Percentiles rank a stretch among this genome's conserved stretches.
Conservation (phyloP, 2,888 invertebrate species). For the Scaeva pyrastri region DNA sequence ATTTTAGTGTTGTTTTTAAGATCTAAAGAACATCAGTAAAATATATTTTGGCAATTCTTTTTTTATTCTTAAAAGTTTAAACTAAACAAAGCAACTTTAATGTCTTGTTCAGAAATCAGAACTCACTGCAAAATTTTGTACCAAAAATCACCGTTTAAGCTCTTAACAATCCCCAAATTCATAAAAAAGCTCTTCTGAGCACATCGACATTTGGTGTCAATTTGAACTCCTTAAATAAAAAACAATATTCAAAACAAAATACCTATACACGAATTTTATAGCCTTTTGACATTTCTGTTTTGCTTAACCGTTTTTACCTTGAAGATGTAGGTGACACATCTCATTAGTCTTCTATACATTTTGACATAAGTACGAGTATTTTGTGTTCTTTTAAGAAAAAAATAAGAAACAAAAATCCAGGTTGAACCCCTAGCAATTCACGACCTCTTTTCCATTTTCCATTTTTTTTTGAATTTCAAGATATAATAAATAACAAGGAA, state of each 20-base stretch:
- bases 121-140: no score
- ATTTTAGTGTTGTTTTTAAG: no score
- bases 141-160: no score
- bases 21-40: no score
- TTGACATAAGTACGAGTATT: slow-evolving; percentile 14
- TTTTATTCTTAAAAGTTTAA: no score
- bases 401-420: background rate
- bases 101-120: no score
- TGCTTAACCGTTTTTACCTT: slow-evolving; percentile 1
- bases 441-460: slow-evolving; percentile 26
- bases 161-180: no score
- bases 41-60: no score
- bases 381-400: background rate
- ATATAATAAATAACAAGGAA: slow-evolving; percentile 26
- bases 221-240: background rate
- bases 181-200: no score
- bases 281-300: background rate
- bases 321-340: slow-evolving; percentile 43
- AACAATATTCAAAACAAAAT: background rate
- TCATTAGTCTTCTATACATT: slow-evolving; percentile 29
- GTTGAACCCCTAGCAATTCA: slow-evolving; percentile 41
- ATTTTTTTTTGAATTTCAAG: background rate
- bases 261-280: background rate
- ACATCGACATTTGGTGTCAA: background rate
- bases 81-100: no score